These are phyloP conservation scores for Meloidogyne hapla DNA, from an alignment of 1,140 invertebrate species.

Conservation along the genomic window DNA sequence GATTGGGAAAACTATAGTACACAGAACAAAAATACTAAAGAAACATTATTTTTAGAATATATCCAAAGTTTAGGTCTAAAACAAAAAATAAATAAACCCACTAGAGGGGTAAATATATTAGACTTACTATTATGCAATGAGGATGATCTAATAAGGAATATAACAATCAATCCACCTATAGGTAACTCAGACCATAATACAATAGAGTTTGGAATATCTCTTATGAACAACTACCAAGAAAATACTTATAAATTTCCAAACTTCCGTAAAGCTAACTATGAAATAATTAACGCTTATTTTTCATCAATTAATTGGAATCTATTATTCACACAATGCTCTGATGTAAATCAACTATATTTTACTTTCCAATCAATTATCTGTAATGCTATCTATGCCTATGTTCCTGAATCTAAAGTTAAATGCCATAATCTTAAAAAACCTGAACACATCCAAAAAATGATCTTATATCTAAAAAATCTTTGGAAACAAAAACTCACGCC, in stretches of 20 bases:
- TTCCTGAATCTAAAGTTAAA: too few species aligned
- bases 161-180: neutral
- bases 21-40: neutral
- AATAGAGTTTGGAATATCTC: neutral
- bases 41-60: neutral
- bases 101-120: neutral
- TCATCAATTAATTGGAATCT: neutral
- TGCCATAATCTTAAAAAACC: too few species aligned
- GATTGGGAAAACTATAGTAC: neutral
- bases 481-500: too few species aligned
- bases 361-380: too few species aligned
- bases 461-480: too few species aligned
- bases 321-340: neutral
- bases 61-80: neutral
- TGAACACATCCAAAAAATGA: too few species aligned
- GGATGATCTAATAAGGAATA: neutral
- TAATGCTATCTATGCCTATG: too few species aligned
- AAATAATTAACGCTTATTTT: neutral
- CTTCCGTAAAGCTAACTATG: slow-evolving; percentile 10
- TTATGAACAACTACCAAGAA: neutral
- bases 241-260: neutral
- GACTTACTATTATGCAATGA: slow-evolving; percentile 6
- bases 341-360: too few species aligned
- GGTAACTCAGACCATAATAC: slow-evolving; percentile 1
- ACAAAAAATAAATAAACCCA: neutral